These are phyloP conservation scores for Oeneis ivallda DNA, from an alignment of 2,888 invertebrate species.

Conservation along the genomic window DNA sequence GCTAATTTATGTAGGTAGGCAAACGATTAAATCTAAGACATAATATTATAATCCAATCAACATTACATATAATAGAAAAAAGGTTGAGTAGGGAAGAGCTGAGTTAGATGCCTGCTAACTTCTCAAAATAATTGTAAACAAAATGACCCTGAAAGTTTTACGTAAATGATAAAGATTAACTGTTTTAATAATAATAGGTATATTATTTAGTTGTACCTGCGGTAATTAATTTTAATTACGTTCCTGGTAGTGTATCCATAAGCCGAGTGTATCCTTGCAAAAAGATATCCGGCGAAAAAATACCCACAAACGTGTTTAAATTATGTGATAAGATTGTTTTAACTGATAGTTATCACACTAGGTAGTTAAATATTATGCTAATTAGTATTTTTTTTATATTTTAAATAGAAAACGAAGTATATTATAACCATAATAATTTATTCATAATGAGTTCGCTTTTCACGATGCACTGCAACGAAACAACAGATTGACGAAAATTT, in stretches of 20 bases:
- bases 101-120: background rate
- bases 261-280: slow-evolving; percentile 7
- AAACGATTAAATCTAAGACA: no score
- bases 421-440: no score
- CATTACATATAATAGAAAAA: no score
- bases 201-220: slow-evolving; percentile 11
- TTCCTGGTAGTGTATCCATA: slow-evolving; percentile 19
- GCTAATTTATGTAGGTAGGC: no score
- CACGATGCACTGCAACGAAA: no score
- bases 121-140: background rate
- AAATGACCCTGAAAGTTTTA: slow-evolving; percentile 3
- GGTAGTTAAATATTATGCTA: background rate
- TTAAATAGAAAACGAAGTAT: no score
- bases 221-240: slow-evolving; percentile 25
- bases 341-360: slow-evolving; percentile 17
- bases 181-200: slow-evolving; percentile 3
- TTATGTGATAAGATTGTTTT: slow-evolving; percentile 20
- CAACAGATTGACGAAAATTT: no score
- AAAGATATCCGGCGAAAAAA: slow-evolving; percentile 19
- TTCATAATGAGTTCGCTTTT: no score
- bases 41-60: no score
- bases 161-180: background rate
- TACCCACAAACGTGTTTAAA: slow-evolving; percentile 21
- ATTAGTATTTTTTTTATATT: background rate
- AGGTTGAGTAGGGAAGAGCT: no score